Evolutionary conservation across 2,113 vertebrate species (phyloP), one percentile per base, ranked within the genome.

Genomic region (Danio rerio): DNA sequence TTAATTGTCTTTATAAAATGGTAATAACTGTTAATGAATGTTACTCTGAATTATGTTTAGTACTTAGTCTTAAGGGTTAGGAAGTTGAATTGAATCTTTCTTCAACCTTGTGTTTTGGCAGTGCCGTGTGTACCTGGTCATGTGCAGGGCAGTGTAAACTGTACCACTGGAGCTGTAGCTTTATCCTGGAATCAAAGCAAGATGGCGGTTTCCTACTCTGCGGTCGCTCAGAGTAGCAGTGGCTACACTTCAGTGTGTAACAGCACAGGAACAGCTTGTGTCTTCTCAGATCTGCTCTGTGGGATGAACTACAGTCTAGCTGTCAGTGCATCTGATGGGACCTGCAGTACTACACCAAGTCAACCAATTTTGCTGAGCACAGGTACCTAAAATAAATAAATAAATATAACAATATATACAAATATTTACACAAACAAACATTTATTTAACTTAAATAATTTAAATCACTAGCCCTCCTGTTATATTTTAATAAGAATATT

Each of bases 281-380:
- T 80, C 18, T 75, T 89, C 18, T 52, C 74, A 12, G 80, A 81
- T 40, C 58, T 89, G 15, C 71, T 82, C 45, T 90, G 89, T 49
- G 87, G 87, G 69, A 75, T 78, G 42, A 50, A 61, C 53, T 89
- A 90, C 62, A 85, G 65, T 74, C 53, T 90, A 53, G 62, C 74
- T 5, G 86, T 87, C 49, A 84, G 81, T n/a, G 88, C 86, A 11
- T 18, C 49, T 20, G 83, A 89, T 42, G 76, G 85, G 7, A 69
- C 8, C 12, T 89, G 87, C 65, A 52, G 16, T n/a, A 86, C 85
- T 52, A 8, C 71, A 21, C 56, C 42, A 55, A 88, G 85, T 43
- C 45, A 31, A 13, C 52, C 61, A 0, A 42, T 69, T 21, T 9
- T 65, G 16, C 20, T 85, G 69, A 68, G 61, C 9, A 83, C 78